Percentiles rank a stretch among this genome's conserved stretches.
phyloP scores from a whole-genome alignment of 1,140 invertebrate species.

The Samia ricini region DNA sequence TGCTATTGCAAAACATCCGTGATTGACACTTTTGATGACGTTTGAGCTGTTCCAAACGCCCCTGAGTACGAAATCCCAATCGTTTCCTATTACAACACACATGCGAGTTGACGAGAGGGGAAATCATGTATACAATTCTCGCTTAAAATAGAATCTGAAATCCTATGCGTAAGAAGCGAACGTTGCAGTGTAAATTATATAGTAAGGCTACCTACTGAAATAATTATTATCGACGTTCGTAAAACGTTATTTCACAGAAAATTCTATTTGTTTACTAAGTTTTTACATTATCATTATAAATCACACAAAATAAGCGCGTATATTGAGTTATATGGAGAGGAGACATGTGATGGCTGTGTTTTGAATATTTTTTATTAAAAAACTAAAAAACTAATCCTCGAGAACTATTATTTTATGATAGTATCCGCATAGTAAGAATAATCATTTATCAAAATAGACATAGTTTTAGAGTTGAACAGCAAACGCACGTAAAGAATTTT shows the following conservation, averaged over 20 bases:
- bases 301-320: no score
- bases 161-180: neutral
- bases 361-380: no score
- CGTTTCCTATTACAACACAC: constrained; percentile 42
- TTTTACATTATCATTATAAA: no score
- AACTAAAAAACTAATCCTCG: no score
- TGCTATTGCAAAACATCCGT: constrained; percentile 70
- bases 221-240: no score
- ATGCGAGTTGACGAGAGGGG: constrained; percentile 16
- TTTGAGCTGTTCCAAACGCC: constrained; percentile 50
- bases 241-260: no score
- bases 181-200: neutral
- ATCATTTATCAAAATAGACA: neutral
- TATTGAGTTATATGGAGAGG: no score
- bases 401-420: no score
- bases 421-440: neutral
- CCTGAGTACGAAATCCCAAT: constrained; percentile 37
- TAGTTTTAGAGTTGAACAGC: neutral
- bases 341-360: no score
- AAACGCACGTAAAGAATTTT: neutral
- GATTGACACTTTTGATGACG: constrained; percentile 74
- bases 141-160: neutral
- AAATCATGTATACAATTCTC: constrained; percentile 3
- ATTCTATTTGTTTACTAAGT: no score
- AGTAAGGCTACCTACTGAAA: no score